Percentiles rank a stretch among this genome's conserved stretches.
Evolutionary conservation across 2,113 vertebrate genomes (phyloP).

Genomic region (Clarias batrachus): DNA sequence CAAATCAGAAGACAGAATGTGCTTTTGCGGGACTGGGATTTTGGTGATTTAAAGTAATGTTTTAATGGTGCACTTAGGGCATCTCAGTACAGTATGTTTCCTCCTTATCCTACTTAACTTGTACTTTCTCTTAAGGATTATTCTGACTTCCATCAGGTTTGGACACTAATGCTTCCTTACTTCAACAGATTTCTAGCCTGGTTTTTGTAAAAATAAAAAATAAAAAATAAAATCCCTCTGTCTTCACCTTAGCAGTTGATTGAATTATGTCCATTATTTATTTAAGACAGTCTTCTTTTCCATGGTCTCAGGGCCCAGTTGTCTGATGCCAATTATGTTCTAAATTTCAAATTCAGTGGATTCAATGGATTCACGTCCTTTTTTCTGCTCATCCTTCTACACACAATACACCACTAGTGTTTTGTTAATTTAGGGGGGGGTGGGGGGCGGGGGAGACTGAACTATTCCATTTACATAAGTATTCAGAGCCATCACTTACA

Average conservation of each 20-base stretch:
- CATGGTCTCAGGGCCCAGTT: background rate
- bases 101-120: background rate
- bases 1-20: background rate
- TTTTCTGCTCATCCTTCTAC: too few species aligned
- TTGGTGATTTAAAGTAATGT: slow-evolving; percentile 11
- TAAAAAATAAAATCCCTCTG: too few species aligned
- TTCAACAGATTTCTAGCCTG: background rate
- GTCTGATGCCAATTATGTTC: background rate
- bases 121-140: background rate
- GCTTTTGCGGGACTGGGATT: background rate
- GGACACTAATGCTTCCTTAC: background rate
- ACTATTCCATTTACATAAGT: too few species aligned
- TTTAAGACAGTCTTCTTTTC: background rate
- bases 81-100: background rate
- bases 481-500: too few species aligned
- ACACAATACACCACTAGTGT: too few species aligned
- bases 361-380: too few species aligned
- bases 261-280: background rate
- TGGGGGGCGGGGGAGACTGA: too few species aligned
- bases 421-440: too few species aligned
- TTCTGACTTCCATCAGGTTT: background rate
- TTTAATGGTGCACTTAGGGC: slow-evolving; percentile 7
- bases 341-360: background rate
- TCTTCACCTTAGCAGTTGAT: background rate
- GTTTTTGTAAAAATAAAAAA: too few species aligned